Percentiles rank a stretch among this genome's conserved stretches.
phyloP scores from a whole-genome alignment of 1,140 invertebrate species.

The Archivesica marissinica region DNA sequence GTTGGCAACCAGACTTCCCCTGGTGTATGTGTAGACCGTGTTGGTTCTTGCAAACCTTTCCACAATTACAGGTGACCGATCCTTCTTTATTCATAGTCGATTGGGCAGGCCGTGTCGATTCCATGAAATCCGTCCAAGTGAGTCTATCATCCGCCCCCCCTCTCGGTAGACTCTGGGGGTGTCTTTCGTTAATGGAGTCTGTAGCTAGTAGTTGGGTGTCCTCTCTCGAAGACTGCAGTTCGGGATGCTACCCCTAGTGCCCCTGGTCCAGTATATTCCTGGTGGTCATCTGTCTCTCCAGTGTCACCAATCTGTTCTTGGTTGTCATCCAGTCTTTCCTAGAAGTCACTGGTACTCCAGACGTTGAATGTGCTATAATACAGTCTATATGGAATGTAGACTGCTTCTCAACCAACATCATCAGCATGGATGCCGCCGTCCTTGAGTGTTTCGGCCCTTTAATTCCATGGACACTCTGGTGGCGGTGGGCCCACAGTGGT shows the following conservation, averaged over 20 bases:
- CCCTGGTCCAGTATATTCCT: slow-evolving; percentile 48
- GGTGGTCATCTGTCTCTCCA: slow-evolving; percentile 53
- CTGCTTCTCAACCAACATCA: neutral
- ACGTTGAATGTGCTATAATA: neutral
- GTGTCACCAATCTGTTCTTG: slow-evolving; percentile 57
- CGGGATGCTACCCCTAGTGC: slow-evolving; percentile 43
- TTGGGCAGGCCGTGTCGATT: slow-evolving; percentile 37
- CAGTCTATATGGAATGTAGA: neutral
- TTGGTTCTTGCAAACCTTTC: slow-evolving; percentile 46
- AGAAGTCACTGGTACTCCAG: slow-evolving; percentile 46
- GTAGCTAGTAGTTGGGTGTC: slow-evolving; percentile 50
- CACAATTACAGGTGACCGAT: slow-evolving; percentile 26
- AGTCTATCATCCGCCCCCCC: slow-evolving; percentile 37
- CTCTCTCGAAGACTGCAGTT: slow-evolving; percentile 43
- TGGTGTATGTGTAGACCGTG: slow-evolving; percentile 39
- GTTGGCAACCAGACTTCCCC: slow-evolving; percentile 38
- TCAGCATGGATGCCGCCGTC: neutral
- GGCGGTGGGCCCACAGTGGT: neutral
- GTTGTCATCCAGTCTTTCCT: slow-evolving; percentile 60
- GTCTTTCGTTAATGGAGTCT: slow-evolving; percentile 25
- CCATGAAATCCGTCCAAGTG: slow-evolving; percentile 41
- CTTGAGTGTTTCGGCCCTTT: neutral
- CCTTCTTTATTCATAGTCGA: slow-evolving; percentile 28
- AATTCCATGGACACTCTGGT: neutral
- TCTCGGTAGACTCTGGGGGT: slow-evolving; percentile 56